phyloP scores from a whole-genome alignment of 2,888 invertebrate genomes.

The Rambutsinella grinnellia region DNA sequence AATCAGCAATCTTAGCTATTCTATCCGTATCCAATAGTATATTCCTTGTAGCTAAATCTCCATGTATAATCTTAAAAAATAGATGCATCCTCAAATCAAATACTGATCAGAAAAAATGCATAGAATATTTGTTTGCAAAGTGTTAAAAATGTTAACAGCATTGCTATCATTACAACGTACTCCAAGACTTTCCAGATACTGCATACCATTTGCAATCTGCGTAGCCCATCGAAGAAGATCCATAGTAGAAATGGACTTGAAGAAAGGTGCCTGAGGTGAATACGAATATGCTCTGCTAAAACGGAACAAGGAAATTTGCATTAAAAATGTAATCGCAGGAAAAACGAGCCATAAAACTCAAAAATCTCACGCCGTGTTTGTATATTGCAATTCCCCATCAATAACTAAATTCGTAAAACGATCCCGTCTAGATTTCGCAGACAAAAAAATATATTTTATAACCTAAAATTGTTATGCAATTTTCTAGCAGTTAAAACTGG shows the following conservation, averaged over 20 bases:
- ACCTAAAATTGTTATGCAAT: no score
- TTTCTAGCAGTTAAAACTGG: no score
- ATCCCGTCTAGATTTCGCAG: slow-evolving; percentile 43
- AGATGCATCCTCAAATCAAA: no score
- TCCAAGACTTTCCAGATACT: slow-evolving; percentile 51
- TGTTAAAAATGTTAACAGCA: no score
- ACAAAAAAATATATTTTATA: no score
- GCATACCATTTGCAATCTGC: slow-evolving; percentile 59
- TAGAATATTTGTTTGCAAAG: not conserved
- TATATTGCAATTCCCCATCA: slow-evolving; percentile 44
- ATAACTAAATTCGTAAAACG: slow-evolving; percentile 50
- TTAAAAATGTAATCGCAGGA: not conserved
- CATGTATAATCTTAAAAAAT: slow-evolving; percentile 52
- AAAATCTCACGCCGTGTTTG: slow-evolving; percentile 26
- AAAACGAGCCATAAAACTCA: no score
- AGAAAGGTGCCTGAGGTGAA: slow-evolving; percentile 27
- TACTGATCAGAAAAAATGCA: no score
- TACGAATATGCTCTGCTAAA: slow-evolving; percentile 19
- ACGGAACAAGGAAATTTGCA: no score
- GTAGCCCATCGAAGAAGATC: slow-evolving; percentile 57
- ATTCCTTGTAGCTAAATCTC: slow-evolving; percentile 57
- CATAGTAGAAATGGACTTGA: slow-evolving; percentile 46
- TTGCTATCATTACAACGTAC: no score
- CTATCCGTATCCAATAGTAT: slow-evolving; percentile 42
- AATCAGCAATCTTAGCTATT: slow-evolving; percentile 58